Conservation (phyloP, 2,888 invertebrate genomes). For the Mythimna albipuncta region DNA sequence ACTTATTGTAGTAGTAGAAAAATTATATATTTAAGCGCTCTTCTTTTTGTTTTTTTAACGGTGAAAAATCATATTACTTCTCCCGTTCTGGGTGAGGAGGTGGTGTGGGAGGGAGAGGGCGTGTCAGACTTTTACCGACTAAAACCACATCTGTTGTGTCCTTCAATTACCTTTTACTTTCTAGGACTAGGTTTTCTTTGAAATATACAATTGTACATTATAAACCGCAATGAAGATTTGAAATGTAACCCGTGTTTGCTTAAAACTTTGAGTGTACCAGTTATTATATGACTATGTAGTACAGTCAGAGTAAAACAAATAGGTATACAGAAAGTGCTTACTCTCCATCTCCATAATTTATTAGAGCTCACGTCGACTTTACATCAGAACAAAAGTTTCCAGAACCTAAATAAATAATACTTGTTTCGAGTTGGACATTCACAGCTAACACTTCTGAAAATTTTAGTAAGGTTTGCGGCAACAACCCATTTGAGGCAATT, state of each 20-base stretch:
- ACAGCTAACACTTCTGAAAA: constrained; percentile 18
- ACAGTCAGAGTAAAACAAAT: neutral
- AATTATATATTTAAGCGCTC: too few species aligned
- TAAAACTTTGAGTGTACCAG: neutral
- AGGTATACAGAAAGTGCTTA: neutral
- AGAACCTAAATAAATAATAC: constrained; percentile 44
- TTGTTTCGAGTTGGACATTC: constrained; percentile 18
- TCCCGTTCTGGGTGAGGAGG: too few species aligned
- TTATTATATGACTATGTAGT: neutral
- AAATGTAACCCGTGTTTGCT: neutral
- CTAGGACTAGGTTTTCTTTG: too few species aligned
- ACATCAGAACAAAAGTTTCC: constrained; percentile 35
- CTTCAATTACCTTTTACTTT: too few species aligned
- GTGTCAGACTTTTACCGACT: too few species aligned
- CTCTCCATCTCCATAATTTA: constrained; percentile 32
- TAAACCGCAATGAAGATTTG: too few species aligned
- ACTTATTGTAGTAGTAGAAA: too few species aligned
- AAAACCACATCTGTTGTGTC: too few species aligned
- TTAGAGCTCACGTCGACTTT: constrained; percentile 19
- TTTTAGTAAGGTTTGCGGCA: constrained; percentile 17
- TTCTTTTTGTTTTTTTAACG: too few species aligned
- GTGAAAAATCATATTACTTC: too few species aligned
- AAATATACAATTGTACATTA: too few species aligned
- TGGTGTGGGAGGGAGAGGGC: too few species aligned
- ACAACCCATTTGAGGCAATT: constrained; percentile 20